phyloP scores from a whole-genome alignment of 2,888 invertebrate species.

The Caprella mutica region DNA sequence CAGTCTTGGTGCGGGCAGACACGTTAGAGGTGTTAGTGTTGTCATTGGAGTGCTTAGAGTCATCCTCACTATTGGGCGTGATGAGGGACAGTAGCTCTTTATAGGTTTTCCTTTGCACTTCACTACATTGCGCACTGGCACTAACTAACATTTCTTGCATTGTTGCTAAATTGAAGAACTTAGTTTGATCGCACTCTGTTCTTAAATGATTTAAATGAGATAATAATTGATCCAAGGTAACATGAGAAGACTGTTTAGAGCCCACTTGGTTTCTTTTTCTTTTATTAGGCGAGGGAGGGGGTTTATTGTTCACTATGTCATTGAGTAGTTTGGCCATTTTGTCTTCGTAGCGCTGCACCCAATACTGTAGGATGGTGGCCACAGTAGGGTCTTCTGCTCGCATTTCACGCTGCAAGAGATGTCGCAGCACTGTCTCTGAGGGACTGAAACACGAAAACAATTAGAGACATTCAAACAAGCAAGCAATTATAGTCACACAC shows the following conservation, averaged over 20 bases:
- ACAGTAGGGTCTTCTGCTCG: slow-evolving; percentile 52
- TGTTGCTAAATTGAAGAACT: slow-evolving; percentile 32
- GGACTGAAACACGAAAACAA: slow-evolving; percentile 48
- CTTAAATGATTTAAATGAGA: slow-evolving; percentile 85
- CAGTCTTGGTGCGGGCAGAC: too few species aligned
- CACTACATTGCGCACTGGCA: slow-evolving; percentile 74
- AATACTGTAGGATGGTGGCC: slow-evolving; percentile 78
- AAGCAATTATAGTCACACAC: neutral
- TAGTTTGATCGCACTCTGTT: slow-evolving; percentile 46
- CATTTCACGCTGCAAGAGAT: slow-evolving; percentile 56
- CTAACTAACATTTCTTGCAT: slow-evolving; percentile 81
- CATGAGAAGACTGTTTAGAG: slow-evolving; percentile 23
- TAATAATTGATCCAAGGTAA: slow-evolving; percentile 60
- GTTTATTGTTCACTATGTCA: slow-evolving; percentile 48
- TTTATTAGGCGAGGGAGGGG: slow-evolving; percentile 73
- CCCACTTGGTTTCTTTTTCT: slow-evolving; percentile 55
- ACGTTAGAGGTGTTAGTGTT: too few species aligned
- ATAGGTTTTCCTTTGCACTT: slow-evolving; percentile 79
- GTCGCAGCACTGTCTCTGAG: slow-evolving; percentile 69
- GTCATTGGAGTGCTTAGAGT: too few species aligned
- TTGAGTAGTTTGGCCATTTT: slow-evolving; percentile 50
- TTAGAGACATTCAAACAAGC: neutral
- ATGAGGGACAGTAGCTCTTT: slow-evolving; percentile 70
- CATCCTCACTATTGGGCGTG: too few species aligned
- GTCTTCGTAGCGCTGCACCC: slow-evolving; percentile 87